Evolutionary conservation across 2,113 vertebrate species (phyloP), one percentile per base, ranked within the genome.

Genomic region (Dryoscopus gambensis): DNA sequence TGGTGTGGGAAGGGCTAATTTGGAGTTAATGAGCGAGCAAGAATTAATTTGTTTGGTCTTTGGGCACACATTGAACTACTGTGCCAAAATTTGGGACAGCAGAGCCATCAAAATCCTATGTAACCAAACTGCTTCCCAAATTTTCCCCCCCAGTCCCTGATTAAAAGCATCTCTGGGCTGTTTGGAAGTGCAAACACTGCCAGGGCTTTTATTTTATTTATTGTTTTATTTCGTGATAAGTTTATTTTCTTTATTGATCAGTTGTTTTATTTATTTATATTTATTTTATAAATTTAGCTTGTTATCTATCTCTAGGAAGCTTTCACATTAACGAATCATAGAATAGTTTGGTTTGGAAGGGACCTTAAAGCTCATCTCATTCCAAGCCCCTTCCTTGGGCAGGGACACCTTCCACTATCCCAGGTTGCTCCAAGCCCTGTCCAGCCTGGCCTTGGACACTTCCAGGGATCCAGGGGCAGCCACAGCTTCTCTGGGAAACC

Each of bases 61-160:
- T 5, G 7, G 4, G 0, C 28, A 4, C 3, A 2, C 0, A 0
- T 56, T 42, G 49, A 46, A 19, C 23, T 59, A 59, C 23, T 59
- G 57, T 37, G n/a, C 57, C 57, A 25, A 59, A 59, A 59, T 25
- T 59, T 59, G 56, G 23, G 22, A 35, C 23, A 59, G 15, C 35
- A 35, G n/a, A 35, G 9, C 44, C 5, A 3, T 52, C 67, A 63
- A 70, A 70, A 52, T 84, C 56, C 33, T 20, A 1, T 24, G 8
- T 35, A 73, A 53, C 2, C 5, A 15, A 56, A 15, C 1, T 17
- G 10, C 25, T 37, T 11, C 27, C 50, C 18, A 13, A 15, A 15
- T 47, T 57, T n/a, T 6, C 15, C 20, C 16, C 11, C 11, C 22
- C 30, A 64, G 2, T 64, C 15, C 35, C 15, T 88, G 9, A 13